These are phyloP conservation scores for Macrotis lagotis DNA, from an alignment of 2,113 vertebrate genomes.

Conservation along the genomic window DNA sequence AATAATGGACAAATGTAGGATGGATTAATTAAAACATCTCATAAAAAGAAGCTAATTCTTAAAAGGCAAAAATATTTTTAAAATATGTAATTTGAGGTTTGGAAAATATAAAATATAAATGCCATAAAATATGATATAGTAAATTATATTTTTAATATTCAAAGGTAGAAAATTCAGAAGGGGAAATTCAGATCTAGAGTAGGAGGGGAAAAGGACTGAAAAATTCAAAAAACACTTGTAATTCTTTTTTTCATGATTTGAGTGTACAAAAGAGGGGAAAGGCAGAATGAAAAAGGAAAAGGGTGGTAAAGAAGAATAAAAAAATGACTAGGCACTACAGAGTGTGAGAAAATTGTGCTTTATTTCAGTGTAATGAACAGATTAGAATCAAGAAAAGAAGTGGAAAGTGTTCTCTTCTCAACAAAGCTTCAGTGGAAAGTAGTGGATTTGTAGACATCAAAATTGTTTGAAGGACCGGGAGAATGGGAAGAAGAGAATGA, in stretches of 20 bases:
- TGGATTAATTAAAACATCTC: neutral
- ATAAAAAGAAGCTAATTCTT: neutral
- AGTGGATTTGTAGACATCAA: neutral
- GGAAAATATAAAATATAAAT: neutral
- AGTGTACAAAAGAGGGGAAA: neutral
- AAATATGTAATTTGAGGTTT: constrained; percentile 22
- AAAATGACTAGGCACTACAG: neutral
- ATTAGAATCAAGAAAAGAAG: neutral
- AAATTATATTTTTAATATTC: neutral
- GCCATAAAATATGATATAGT: neutral
- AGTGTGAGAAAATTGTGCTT: neutral
- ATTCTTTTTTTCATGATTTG: neutral
- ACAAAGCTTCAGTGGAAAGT: neutral
- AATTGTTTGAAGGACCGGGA: neutral
- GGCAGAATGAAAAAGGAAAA: neutral
- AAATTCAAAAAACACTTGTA: neutral
- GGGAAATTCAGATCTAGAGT: neutral
- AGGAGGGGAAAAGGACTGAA: neutral
- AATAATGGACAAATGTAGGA: neutral
- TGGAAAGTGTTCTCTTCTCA: neutral
- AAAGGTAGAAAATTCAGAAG: no score
- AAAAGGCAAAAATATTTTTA: neutral
- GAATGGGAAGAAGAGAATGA: neutral
- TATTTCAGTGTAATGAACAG: neutral
- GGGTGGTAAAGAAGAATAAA: neutral